Conservation (phyloP, 2,113 vertebrate species). For the Prolemur simus region DNA sequence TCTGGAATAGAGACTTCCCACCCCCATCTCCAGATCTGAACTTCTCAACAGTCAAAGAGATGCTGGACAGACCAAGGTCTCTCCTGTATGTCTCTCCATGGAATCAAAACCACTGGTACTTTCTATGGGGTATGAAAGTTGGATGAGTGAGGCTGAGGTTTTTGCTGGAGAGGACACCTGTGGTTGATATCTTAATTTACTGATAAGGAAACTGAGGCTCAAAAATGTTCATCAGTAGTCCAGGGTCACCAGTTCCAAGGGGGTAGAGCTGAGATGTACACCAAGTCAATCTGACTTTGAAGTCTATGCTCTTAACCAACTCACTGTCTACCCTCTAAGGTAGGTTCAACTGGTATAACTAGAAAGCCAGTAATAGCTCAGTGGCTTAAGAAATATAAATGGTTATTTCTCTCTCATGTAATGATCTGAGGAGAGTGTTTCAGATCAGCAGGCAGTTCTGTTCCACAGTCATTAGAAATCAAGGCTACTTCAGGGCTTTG, state of each 20-base stretch:
- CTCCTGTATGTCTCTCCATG: neutral
- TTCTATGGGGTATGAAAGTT: neutral
- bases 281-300: neutral
- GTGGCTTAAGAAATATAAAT: neutral
- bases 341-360: neutral
- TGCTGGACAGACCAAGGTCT: neutral
- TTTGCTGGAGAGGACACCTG: neutral
- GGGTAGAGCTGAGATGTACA: neutral
- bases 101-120: neutral
- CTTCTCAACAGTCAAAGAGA: neutral
- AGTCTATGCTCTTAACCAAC: neutral
- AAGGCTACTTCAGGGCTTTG: neutral
- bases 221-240: neutral
- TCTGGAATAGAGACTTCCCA: neutral
- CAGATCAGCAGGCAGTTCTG: neutral
- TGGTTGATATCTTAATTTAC: neutral
- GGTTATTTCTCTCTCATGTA: neutral
- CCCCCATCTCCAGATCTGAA: neutral
- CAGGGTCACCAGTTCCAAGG: neutral
- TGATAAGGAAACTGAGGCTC: neutral
- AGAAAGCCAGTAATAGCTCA: conserved; percentile 16
- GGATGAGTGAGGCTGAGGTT: neutral
- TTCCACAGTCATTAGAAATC: neutral
- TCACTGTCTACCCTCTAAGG: neutral
- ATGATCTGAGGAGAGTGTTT: neutral